phyloP scores from a whole-genome alignment of 1,140 invertebrate species.

The Agraylea sexmaculata region DNA sequence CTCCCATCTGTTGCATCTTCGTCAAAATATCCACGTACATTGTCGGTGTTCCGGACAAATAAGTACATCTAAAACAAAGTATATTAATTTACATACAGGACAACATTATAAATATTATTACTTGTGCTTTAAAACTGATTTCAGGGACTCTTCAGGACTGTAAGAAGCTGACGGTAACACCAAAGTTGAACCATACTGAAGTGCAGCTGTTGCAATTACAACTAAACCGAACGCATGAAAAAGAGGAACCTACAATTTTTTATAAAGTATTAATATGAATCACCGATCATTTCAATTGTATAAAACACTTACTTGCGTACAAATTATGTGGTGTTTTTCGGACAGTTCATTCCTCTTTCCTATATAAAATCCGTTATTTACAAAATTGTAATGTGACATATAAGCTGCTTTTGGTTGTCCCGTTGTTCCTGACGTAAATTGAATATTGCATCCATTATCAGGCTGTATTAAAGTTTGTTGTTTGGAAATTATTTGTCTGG shows the following conservation, averaged over 20 bases:
- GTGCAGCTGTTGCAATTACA: constrained; percentile 47
- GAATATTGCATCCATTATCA: constrained; percentile 62
- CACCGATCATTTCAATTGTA: neutral
- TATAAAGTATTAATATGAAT: too few relatives aligned
- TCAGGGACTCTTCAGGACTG: constrained; percentile 53
- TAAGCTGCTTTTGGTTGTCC: constrained; percentile 78
- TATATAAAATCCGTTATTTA: constrained; percentile 73
- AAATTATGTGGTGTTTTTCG: constrained; percentile 37
- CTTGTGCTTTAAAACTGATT: constrained; percentile 58
- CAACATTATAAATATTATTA: constrained; percentile 28
- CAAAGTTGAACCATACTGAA: constrained; percentile 55
- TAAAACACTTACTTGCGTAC: constrained; percentile 27
- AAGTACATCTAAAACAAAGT: constrained; percentile 52
- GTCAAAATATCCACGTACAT: constrained; percentile 85
- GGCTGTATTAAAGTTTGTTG: constrained; percentile 44
- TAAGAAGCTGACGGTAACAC: constrained; percentile 59
- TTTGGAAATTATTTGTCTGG: constrained; percentile 28
- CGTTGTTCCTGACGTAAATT: constrained; percentile 75
- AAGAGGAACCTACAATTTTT: constrained; percentile 63
- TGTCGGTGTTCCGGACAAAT: constrained; percentile 86
- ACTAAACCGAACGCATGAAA: constrained; percentile 87
- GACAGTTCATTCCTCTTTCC: constrained; percentile 48
- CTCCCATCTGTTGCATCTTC: constrained; percentile 36
- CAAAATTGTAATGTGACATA: constrained; percentile 67
- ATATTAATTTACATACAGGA: too few relatives aligned